Percentiles rank a stretch among this genome's conserved stretches.
phyloP scores from a whole-genome alignment of 2,113 vertebrate species.

The Balaenoptera acutorostrata region DNA sequence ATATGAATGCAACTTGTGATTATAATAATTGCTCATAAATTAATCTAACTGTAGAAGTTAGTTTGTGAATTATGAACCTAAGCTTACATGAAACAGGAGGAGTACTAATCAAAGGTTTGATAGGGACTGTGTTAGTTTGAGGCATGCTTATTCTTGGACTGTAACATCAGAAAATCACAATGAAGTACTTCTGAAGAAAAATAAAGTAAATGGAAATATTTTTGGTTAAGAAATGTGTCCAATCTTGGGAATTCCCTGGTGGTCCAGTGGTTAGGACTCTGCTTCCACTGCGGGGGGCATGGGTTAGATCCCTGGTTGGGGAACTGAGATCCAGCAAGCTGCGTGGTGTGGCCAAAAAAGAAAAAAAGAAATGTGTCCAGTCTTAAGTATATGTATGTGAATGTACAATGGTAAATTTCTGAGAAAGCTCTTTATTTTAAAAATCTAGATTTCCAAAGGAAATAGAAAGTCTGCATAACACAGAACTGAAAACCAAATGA shows the following conservation, averaged over 20 bases:
- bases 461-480: not conserved
- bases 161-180: not conserved
- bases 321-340: not conserved
- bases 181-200: not conserved
- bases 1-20: not conserved
- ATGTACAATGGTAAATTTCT: not conserved
- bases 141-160: slow-evolving; percentile 91
- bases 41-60: not conserved
- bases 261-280: not conserved
- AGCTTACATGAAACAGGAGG: slow-evolving; percentile 85
- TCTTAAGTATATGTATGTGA: not conserved
- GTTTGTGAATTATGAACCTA: not conserved
- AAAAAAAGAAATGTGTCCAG: not conserved
- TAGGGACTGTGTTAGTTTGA: slow-evolving; percentile 91
- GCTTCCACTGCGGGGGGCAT: not conserved
- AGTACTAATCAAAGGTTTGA: slow-evolving; percentile 92
- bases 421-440: not conserved
- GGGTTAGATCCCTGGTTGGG: not conserved
- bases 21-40: not conserved
- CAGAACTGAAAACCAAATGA: not conserved
- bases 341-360: rapidly evolving
- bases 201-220: not conserved
- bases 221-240: not conserved
- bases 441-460: not conserved
- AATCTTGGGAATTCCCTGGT: not conserved